A percentile compares a stretch with the other conserved stretches of the same genome.
Conservation (phyloP, 2,113 vertebrate species). For the Odontophorus gujanensis region DNA sequence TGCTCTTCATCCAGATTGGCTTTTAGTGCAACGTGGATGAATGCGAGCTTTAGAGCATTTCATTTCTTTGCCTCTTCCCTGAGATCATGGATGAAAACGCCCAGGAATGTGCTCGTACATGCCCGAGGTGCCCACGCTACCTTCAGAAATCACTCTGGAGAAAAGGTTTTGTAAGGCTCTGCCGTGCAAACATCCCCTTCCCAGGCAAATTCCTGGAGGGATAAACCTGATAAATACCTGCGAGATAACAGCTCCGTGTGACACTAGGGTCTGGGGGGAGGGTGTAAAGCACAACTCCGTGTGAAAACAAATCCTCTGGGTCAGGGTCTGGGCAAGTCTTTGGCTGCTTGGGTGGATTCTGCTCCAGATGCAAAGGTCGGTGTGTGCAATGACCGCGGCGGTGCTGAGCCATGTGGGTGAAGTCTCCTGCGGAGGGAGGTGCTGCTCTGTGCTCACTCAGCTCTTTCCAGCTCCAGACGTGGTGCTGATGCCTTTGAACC, state of each 20-base stretch:
- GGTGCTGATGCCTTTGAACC: neutral
- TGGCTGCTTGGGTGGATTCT: neutral
- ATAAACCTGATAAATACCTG: neutral
- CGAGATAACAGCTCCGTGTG: accelerated
- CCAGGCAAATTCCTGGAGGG: neutral
- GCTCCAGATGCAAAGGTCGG: neutral
- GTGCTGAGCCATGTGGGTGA: neutral
- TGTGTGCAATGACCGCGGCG: neutral
- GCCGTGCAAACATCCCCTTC: neutral
- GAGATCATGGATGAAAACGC: neutral
- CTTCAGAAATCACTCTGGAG: neutral
- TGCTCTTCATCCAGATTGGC: neutral
- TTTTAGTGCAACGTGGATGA: neutral
- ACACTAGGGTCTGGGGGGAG: neutral
- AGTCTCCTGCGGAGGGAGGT: neutral
- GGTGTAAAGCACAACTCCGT: neutral
- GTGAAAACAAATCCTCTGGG: neutral
- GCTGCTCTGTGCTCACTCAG: neutral
- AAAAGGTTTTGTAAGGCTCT: neutral
- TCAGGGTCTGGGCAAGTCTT: neutral
- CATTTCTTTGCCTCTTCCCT: neutral
- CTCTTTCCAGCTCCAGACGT: neutral
- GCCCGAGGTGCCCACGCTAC: neutral
- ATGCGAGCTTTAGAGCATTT: neutral
- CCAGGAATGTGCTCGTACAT: neutral